Evolutionary conservation across 2,797 vertebrate species (phyloP), one percentile per base, ranked within the genome.

Genomic region (Sebastes taczanowskii): DNA sequence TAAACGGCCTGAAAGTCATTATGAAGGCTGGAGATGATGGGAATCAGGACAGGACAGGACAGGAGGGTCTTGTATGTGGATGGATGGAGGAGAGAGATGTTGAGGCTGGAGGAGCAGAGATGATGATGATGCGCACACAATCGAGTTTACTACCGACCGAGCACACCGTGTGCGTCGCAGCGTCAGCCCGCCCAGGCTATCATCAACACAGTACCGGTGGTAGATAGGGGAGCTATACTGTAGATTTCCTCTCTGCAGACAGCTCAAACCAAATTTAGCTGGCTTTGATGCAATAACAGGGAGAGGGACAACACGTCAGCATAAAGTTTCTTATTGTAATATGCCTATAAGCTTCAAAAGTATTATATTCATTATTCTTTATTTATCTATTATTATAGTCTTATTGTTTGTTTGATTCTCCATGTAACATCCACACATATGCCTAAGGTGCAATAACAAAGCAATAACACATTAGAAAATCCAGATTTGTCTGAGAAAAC

Each of bases 121-220:
- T 46, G 63, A 29, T 42, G 79, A 53, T 73, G 84, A 70, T 85
- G 89, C 85, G 85, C 89, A 88, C 82, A 74, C 73, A 79, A 77
- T 86, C 59, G 53, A 78, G 78, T 78, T 84, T 71, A 68, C 79
- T 18, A 79, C 76, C 74, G 70, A 78, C 25, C 34, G 70, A 73
- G 25, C 72, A 63, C 68, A 63, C 68, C 13, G 81, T 78, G 81
- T 78, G 89, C 71, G 87, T 88, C 77, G 81, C 83, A 61, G 86
- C 82, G 74, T 78, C 80, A 86, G 71, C 80, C 79, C 81, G 80
- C 79, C 69, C 82, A 10, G 46, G 20, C 65, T 52, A n/a, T 72
- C 3, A 66, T 72, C 4, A 66, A 18, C 62, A 46, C 82, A 65
- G 23, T 29, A 72, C 61, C 23, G 60, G 61, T 38, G 60, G 61